Base-by-base conservation (phyloP, 2,888 invertebrate species). In the Phlogophora meticulosa region DNA sequence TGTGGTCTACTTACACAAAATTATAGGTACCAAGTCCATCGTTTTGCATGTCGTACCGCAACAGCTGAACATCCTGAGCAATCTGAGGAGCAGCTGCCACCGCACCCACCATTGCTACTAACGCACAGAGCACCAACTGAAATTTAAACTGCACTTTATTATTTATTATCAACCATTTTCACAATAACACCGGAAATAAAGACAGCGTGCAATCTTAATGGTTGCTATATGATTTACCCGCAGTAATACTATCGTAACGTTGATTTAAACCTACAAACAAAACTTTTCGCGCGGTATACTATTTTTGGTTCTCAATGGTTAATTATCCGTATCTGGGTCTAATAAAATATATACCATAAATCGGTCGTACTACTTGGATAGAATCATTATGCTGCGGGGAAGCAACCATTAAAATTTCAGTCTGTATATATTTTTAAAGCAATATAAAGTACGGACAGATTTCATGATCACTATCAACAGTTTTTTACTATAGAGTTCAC, bases 101-200 rank as follows among this genome's bases (percentile, higher is more conserved):
- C 17, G 17, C 15, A 84, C 43, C 78, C 51, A 83, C 91, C n/a
- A 87, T 83, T 45, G 92, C 93, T 67, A 95, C 84, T 69, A 95
- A 83, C 67, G 87, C 87, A 81, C 91, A 85, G 63, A 93, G 82
- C 83, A 96, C 91, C 85, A 96, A 87, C 93, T 94, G 89, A 77
- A 90, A 81, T 24, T 59, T 82, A 77, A 82, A 82, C 40, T 58
- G 66, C 80, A 76, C 59, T n/a, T n/a, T n/a, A n/a, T n/a, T n/a
- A n/a, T n/a, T 28, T 68, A 24, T 69, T 64, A 67, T 15, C 11
- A 56, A 49, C 63, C 65, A 56, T 69, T 51, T 69, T 49, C 51
- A 76, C 61, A 15, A 52, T 3, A 52, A 45, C 38, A 75, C 40
- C n/a, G 17, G n/a, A 4, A 64, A 49, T 34, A n/a, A 42, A 43